Conservation (phyloP, 1,140 invertebrate genomes). For the Leptoteleia sp. region DNA sequence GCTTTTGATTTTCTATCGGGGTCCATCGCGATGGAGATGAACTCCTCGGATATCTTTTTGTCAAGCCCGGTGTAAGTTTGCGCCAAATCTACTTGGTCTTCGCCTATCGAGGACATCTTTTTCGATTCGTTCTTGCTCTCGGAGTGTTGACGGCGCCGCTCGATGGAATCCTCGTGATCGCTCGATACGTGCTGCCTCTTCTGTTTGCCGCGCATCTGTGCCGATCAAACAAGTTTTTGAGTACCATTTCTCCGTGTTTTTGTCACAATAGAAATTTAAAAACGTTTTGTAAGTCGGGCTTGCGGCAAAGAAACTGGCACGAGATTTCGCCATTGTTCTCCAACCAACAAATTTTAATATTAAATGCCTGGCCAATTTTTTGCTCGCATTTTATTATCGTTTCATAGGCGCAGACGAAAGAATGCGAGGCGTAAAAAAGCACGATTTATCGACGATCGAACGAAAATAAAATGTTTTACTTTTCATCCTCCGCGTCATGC, state of each 20-base stretch:
- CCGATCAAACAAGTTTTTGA: conserved; percentile 48
- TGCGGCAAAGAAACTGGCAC: no score
- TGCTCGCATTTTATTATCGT: no score
- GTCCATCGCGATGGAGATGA: conserved; percentile 82
- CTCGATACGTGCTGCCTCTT: conserved; percentile 69
- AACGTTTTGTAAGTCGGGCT: background rate
- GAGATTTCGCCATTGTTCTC: no score
- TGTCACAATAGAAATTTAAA: conserved; percentile 23
- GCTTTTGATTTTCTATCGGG: conserved; percentile 78
- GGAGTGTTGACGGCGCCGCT: conserved; percentile 66
- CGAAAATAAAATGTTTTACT: no score
- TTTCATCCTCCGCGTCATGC: no score
- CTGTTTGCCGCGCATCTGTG: conserved; percentile 70
- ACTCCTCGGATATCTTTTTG: conserved; percentile 83
- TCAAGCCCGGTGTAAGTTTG: conserved; percentile 83
- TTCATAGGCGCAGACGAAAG: no score
- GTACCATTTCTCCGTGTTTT: conserved; percentile 35
- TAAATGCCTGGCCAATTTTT: no score
- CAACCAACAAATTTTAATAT: no score
- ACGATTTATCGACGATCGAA: no score
- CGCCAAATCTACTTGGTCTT: conserved; percentile 79
- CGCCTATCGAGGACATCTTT: conserved; percentile 73
- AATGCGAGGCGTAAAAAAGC: no score
- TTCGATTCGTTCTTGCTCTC: conserved; percentile 71
- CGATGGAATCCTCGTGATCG: conserved; percentile 68